Percentiles rank a stretch among this genome's conserved stretches.
Conservation (phyloP, 2,888 invertebrate species). For the Xanthostigma xanthostigma region DNA sequence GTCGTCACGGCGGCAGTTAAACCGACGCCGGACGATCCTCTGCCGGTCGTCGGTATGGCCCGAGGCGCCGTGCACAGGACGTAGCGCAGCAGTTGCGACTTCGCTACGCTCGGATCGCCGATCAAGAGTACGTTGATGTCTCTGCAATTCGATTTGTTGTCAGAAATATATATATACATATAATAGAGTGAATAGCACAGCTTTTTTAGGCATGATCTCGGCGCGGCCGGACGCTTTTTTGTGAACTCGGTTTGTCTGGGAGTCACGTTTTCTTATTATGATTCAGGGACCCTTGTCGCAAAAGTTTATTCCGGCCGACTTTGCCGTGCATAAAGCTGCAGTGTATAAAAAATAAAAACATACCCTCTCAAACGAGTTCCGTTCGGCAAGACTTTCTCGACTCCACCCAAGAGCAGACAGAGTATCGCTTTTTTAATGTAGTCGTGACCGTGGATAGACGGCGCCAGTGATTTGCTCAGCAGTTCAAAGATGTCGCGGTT, state of each 20-base stretch:
- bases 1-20: conserved; percentile 96
- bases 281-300: too few relatives aligned
- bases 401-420: conserved; percentile 86
- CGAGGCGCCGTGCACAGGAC: conserved; percentile 89
- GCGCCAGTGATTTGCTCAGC: conserved; percentile 83
- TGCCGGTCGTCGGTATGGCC: conserved; percentile 92
- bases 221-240: too few relatives aligned
- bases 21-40: conserved; percentile 97
- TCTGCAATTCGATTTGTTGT: conserved; percentile 18
- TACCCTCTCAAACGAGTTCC: conserved; percentile 82
- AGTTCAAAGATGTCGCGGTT: conserved; percentile 74
- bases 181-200: too few relatives aligned
- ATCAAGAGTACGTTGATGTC: conserved; percentile 87
- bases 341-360: conserved; percentile 13
- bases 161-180: too few relatives aligned
- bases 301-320: background rate
- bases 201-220: too few relatives aligned
- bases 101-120: conserved; percentile 98
- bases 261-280: too few relatives aligned
- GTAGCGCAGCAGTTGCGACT: conserved; percentile 88
- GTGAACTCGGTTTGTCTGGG: background rate
- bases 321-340: background rate
- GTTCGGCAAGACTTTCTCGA: conserved; percentile 84
- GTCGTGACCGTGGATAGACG: conserved; percentile 94
- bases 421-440: conserved; percentile 93